Percentiles rank a stretch among this genome's conserved stretches.
phyloP scores from a whole-genome alignment of 2,888 invertebrate genomes.

The Trimorus sp. region DNA sequence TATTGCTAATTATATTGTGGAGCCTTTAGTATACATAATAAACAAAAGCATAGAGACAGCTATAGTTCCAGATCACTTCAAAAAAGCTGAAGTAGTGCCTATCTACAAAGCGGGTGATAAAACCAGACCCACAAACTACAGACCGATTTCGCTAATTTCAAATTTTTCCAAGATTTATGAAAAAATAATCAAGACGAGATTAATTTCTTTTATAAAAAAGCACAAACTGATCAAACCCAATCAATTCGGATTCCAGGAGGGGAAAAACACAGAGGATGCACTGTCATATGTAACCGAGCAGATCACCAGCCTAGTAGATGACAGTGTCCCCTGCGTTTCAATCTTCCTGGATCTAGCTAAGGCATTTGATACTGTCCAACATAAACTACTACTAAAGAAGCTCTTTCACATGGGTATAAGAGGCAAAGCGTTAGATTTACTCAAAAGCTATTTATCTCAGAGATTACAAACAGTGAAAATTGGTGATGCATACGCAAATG shows the following conservation, averaged over 20 bases:
- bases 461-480: no score
- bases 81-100: constrained; percentile 4
- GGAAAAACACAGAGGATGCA: constrained; percentile 6
- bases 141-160: constrained; percentile 8
- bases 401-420: background rate
- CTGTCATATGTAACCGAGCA: background rate
- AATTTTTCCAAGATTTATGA: constrained; percentile 16
- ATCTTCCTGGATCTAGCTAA: constrained; percentile 19
- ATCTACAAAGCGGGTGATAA: constrained; percentile 7
- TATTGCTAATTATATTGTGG: background rate
- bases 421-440: background rate
- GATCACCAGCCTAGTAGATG: background rate
- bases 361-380: constrained; percentile 27
- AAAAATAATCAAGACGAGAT: constrained; percentile 1
- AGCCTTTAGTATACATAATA: background rate
- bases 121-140: background rate
- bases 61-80: constrained; percentile 11
- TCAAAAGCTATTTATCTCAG: no score
- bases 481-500: no score
- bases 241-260: constrained; percentile 10
- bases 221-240: background rate
- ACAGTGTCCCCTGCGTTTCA: background rate
- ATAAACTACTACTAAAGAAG: constrained; percentile 16
- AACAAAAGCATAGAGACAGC: background rate
- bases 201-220: constrained; percentile 9